Evolutionary conservation across 2,113 vertebrate genomes (phyloP), one percentile per base, ranked within the genome.

Genomic region (Baryphthengus martii): DNA sequence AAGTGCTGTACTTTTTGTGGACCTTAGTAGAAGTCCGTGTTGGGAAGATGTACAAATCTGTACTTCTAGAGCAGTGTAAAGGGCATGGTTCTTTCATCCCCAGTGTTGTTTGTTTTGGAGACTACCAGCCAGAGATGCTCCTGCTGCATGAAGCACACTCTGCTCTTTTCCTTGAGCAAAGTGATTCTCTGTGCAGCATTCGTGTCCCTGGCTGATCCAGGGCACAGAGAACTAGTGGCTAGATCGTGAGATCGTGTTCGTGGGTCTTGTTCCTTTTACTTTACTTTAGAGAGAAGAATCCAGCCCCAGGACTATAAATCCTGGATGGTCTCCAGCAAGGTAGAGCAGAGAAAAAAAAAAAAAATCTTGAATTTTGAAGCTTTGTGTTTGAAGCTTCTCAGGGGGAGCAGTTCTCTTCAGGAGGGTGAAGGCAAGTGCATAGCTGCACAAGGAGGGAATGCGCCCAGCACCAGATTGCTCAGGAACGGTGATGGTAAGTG

Each of bases 31-130:
- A 93, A 67, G 42, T 37, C 47, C 5, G 2, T 67, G 23, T 89
- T 50, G 80, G 70, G 58, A 91, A 87, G 80, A 90, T 82, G 50
- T 52, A 26, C 65, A 70, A 81, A 78, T 1, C 3, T 78, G 53
- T 45, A 18, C 53, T 71, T 62, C 49, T 53, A 59, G 62, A 85
- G 37, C 74, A 70, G 53, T 33, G 53, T 90, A 88, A 89, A 93
- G 85, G 79, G 72, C 79, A 94, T 3, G 11, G 53, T 80, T 85
- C 71, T 94, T 90, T 93, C 67, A 86, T 92, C 55, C 26, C 47
- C 21, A 25, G 42, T 59, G 24, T 55, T 86, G 67, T 93, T 96
- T 94, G 68, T 92, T 88, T 95, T 96, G 85, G 89, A 92, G 72
- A 31, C 55, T 91, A 67, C 52, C 31, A 88, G 68, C 40, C 1